phyloP scores from a whole-genome alignment of 2,797 vertebrate genomes.

The Galagoides demidoff region DNA sequence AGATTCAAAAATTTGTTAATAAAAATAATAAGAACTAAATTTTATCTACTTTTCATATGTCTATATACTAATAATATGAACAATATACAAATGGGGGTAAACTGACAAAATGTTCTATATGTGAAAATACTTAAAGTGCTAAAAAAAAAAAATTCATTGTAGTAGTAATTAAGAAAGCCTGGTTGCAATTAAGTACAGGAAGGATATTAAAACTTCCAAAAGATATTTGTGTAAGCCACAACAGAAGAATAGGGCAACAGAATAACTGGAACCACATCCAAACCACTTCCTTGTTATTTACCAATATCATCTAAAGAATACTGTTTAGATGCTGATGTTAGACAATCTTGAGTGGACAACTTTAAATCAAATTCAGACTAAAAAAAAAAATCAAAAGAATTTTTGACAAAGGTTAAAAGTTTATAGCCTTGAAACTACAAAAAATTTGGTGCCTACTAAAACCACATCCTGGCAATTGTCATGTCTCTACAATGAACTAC shows the following conservation, averaged over 20 bases:
- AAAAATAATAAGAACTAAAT: slow-evolving; percentile 43
- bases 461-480: slow-evolving; percentile 79
- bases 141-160: slow-evolving; percentile 80
- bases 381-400: slow-evolving; percentile 83
- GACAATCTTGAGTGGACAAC: slow-evolving; percentile 82
- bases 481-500: slow-evolving; percentile 53
- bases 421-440: slow-evolving; percentile 84
- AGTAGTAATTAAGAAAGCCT: slow-evolving; percentile 83
- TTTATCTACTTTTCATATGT: neutral
- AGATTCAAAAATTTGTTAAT: slow-evolving; percentile 52
- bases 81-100: slow-evolving; percentile 28
- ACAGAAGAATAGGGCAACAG: slow-evolving; percentile 88
- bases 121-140: slow-evolving; percentile 72
- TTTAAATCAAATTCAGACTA: slow-evolving; percentile 84
- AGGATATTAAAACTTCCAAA: slow-evolving; percentile 90
- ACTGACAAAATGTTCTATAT: slow-evolving; percentile 54
- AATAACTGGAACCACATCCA: slow-evolving; percentile 90
- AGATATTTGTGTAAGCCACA: slow-evolving; percentile 89
- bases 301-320: slow-evolving; percentile 89
- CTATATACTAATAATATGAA: neutral
- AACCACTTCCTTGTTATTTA: slow-evolving; percentile 90
- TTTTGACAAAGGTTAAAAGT: slow-evolving; percentile 85
- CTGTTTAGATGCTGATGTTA: slow-evolving; percentile 85
- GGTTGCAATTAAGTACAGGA: slow-evolving; percentile 89
- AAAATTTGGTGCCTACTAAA: slow-evolving; percentile 79